Base-by-base conservation (phyloP, 2,888 invertebrate species). In the Troides aeacus region DNA sequence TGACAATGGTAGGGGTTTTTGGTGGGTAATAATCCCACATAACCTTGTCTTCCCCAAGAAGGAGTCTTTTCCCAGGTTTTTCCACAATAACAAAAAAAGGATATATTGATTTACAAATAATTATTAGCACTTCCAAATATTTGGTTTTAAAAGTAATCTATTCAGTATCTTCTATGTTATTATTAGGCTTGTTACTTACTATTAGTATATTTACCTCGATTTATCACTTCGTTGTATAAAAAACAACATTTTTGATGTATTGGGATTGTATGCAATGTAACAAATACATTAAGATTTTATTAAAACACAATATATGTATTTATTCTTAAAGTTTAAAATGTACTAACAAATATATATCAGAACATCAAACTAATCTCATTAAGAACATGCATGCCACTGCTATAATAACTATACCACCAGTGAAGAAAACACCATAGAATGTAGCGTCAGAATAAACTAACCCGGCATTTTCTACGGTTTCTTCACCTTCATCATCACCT, bases 381-480 rank as follows among this genome's bases (percentile, higher is more conserved):
- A 72, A 72, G 67, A 88, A 83, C 81, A 85, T 84, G 71, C 84
- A 87, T 2, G 78, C 82, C 12, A 84, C 81, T 17, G 81, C 77
- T 0, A 86, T 64, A 0, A 89, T 76, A 24, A 84, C 66, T 57
- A 90, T 82, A 6, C 84, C 86, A 18, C 83, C 87, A 12, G 82
- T 81, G 56, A 88, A 88, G 71, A 90, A 85, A 64, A 90, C 78
- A 0, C 88, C 89, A 64, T 87, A 89, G 62, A 87, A 86, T 8
- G 83, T 81, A 3, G 76, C 73, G 30, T 75, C 73, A 17, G 74
- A 72, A 59, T 75, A 68, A 62, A 66, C 71, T 15, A 65, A 46
- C n/a, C 62, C 64, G 6, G 73, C 67, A 58, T 71, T 59, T 36
- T 63, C 62, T 56, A 60, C 17, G 39, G 64, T 69, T 30, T 78